Evolutionary conservation across 2,888 invertebrate species (phyloP).

Genomic region (Cheiracanthium punctorium): DNA sequence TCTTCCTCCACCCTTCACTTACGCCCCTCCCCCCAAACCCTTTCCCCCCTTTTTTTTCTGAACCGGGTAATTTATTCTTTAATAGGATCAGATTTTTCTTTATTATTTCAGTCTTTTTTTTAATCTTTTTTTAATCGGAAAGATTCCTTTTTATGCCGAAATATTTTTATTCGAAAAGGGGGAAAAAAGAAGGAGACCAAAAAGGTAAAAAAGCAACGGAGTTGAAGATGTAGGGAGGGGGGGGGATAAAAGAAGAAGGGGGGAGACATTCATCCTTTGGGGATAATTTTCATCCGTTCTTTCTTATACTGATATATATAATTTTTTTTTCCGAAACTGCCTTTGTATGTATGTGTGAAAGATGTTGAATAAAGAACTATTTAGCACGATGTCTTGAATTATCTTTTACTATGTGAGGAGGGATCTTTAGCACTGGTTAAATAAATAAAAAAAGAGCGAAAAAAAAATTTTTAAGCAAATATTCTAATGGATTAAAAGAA

Average conservation of each 20-base stretch:
- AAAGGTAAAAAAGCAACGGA: constrained; percentile 55
- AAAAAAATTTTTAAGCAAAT: neutral
- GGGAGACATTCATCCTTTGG: constrained; percentile 60
- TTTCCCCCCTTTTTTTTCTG: constrained; percentile 18
- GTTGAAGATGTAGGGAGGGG: neutral
- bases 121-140: constrained; percentile 68
- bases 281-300: constrained; percentile 51
- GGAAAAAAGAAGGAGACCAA: constrained; percentile 65
- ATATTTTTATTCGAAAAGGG: constrained; percentile 65
- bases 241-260: constrained; percentile 47
- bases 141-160: constrained; percentile 27
- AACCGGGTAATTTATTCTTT: constrained; percentile 67
- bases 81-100: constrained; percentile 68
- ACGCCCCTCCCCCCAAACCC: too few species aligned
- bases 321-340: constrained; percentile 24
- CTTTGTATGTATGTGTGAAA: constrained; percentile 50
- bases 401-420: constrained; percentile 39
- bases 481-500: neutral
- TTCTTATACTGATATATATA: neutral
- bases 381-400: constrained; percentile 61
- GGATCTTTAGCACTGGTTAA: constrained; percentile 29
- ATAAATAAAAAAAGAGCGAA: neutral
- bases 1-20: too few species aligned
- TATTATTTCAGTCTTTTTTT: constrained; percentile 66
- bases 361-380: constrained; percentile 52